Conservation (phyloP, 2,797 vertebrate genomes). For the Spinibarbus caldwelli region DNA sequence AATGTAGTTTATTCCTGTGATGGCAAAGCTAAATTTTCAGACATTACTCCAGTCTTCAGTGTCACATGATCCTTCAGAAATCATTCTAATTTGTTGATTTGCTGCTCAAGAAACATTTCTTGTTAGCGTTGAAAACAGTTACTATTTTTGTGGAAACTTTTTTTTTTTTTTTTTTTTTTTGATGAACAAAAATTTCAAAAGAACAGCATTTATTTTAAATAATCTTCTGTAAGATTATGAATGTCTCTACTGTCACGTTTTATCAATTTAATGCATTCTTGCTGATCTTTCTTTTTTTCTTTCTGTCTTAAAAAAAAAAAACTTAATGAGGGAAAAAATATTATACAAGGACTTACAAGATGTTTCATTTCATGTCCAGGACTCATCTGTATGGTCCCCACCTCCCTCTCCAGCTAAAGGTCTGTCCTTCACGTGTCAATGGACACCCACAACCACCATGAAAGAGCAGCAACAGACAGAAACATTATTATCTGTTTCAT, state of each 20-base stretch:
- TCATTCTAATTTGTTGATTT: no score
- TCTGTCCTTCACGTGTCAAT: constrained; percentile 26
- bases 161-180: not conserved
- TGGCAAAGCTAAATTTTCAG: no score
- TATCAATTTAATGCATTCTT: not conserved
- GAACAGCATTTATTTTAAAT: not conserved
- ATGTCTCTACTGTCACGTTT: not conserved
- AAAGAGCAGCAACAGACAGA: constrained; percentile 68
- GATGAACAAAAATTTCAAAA: not conserved
- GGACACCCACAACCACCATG: constrained; percentile 40
- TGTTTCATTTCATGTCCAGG: not conserved
- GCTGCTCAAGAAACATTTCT: no score
- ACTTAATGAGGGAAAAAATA: no score
- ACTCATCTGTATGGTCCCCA: not conserved
- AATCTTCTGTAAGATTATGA: not conserved
- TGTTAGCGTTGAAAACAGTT: not conserved
- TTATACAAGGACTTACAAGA: not conserved
- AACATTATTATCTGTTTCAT: constrained; percentile 59
- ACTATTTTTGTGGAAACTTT: not conserved
- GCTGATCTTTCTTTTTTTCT: not conserved
- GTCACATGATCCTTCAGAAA: no score
- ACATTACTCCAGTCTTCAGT: no score
- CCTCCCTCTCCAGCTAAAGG: not conserved
- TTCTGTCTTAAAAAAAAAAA: no score
- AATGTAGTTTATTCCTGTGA: no score